These are phyloP conservation scores for Thysanoteuthis rhombus DNA, from an alignment of 2,888 invertebrate genomes.

Conservation along the genomic window DNA sequence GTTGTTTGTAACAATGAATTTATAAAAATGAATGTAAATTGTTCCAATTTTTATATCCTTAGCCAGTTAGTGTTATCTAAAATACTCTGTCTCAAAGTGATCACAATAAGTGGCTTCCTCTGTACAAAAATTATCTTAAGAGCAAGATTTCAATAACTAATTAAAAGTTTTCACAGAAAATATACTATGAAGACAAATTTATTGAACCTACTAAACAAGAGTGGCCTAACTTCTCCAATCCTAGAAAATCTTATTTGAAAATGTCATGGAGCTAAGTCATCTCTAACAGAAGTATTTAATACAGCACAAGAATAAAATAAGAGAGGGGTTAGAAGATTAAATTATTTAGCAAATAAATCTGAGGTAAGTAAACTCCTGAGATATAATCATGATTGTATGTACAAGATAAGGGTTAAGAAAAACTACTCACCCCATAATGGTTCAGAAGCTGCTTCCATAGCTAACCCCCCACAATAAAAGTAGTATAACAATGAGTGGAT, in stretches of 20 bases:
- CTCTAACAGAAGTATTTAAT: not conserved
- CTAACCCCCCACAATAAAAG: not conserved
- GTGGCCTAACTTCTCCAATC: not conserved
- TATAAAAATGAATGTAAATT: too few species aligned
- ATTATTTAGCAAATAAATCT: too few species aligned
- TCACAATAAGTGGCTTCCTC: too few species aligned
- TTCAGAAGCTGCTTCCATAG: not conserved
- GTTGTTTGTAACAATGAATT: too few species aligned
- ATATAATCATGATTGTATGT: not conserved
- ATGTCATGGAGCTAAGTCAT: not conserved
- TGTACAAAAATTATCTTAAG: too few species aligned
- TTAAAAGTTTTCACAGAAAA: not conserved
- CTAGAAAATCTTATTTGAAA: too few species aligned
- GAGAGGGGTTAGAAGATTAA: too few species aligned
- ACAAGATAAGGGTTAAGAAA: not conserved
- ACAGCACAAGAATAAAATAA: not conserved
- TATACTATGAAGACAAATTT: not conserved
- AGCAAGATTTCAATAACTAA: too few species aligned
- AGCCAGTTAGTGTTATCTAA: too few species aligned
- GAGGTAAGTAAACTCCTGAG: not conserved
- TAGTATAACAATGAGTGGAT: not conserved
- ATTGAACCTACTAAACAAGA: not conserved
- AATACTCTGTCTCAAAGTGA: too few species aligned
- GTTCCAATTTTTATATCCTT: too few species aligned
- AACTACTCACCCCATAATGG: not conserved